A percentile compares a stretch with the other conserved stretches of the same genome.
Evolutionary conservation across 2,888 invertebrate species (phyloP).

Genomic region (Heteromyza rotundicornis): DNA sequence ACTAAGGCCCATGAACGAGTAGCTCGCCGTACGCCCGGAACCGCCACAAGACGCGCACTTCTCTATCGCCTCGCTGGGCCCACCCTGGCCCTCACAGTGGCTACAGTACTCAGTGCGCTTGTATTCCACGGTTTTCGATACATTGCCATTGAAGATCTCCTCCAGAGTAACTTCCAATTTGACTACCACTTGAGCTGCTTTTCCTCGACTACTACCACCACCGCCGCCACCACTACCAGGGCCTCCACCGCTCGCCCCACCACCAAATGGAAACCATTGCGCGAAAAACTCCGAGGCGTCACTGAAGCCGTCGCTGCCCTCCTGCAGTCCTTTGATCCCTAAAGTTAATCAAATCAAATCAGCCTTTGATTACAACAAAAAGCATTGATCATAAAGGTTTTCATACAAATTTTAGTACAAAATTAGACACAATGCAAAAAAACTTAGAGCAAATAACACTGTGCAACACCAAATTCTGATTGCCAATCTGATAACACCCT

Average conservation of each 20-base stretch:
- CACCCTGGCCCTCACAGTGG: constrained; percentile 56
- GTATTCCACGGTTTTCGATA: constrained; percentile 63
- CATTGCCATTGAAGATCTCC: constrained; percentile 90
- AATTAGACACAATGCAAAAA: too few species aligned
- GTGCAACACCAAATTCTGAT: too few species aligned
- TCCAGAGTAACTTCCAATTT: constrained; percentile 85
- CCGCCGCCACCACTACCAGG: constrained; percentile 65
- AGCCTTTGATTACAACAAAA: too few species aligned
- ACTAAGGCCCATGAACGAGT: constrained; percentile 60
- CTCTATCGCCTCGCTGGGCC: constrained; percentile 42
- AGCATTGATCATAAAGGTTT: too few species aligned
- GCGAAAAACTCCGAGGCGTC: constrained; percentile 70
- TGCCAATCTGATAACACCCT: too few species aligned
- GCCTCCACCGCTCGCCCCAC: constrained; percentile 64
- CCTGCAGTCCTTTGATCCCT: constrained; percentile 90
- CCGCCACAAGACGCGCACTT: constrained; percentile 50
- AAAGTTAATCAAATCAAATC: too few species aligned
- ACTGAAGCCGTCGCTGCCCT: constrained; percentile 67
- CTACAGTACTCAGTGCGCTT: constrained; percentile 51
- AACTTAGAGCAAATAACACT: too few species aligned
- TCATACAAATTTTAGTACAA: too few species aligned
- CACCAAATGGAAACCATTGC: constrained; percentile 71
- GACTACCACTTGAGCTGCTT: constrained; percentile 73
- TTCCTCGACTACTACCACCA: constrained; percentile 70
- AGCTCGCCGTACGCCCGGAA: constrained; percentile 56